Conservation (phyloP, 2,888 invertebrate species). For the Harpagoxenus sublaevis region DNA sequence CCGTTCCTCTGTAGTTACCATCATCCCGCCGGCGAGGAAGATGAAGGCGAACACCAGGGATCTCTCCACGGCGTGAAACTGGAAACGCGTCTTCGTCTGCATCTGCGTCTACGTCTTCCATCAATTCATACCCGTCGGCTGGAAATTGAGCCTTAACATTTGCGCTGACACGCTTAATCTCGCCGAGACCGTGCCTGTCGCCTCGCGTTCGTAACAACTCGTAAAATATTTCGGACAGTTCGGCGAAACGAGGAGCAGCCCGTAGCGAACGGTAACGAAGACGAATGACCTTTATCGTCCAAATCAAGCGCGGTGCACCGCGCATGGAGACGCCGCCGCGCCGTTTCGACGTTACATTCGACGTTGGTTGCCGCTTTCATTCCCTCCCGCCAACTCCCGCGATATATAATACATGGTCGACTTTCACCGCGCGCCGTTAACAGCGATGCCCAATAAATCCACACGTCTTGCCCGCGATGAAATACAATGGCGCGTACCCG, state of each 20-base stretch:
- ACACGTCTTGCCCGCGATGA: constrained; percentile 59
- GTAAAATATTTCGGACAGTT: constrained; percentile 49
- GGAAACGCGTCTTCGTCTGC: constrained; percentile 39
- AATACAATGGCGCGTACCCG: constrained; percentile 59
- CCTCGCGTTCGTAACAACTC: constrained; percentile 25
- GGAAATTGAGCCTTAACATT: constrained; percentile 47
- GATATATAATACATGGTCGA: constrained; percentile 60
- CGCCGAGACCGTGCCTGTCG: constrained; percentile 5
- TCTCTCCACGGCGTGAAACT: constrained; percentile 21
- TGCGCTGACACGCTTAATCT: constrained; percentile 37
- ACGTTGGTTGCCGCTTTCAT: constrained; percentile 11
- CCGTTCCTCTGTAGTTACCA: constrained; percentile 5
- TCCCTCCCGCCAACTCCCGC: constrained; percentile 27
- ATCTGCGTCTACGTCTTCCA: constrained; percentile 32
- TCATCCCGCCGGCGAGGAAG: constrained; percentile 18
- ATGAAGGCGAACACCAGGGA: constrained; percentile 15
- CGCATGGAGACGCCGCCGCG: not conserved
- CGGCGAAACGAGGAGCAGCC: constrained; percentile 30
- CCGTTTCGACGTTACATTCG: constrained; percentile 19
- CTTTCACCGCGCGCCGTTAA: constrained; percentile 70
- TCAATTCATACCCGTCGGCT: constrained; percentile 51
- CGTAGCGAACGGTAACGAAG: constrained; percentile 63
- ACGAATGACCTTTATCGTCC: constrained; percentile 64
- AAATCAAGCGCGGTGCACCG: constrained; percentile 44
- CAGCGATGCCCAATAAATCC: constrained; percentile 66